Conservation (phyloP, 2,113 vertebrate genomes). For the Chloebia gouldiae region DNA sequence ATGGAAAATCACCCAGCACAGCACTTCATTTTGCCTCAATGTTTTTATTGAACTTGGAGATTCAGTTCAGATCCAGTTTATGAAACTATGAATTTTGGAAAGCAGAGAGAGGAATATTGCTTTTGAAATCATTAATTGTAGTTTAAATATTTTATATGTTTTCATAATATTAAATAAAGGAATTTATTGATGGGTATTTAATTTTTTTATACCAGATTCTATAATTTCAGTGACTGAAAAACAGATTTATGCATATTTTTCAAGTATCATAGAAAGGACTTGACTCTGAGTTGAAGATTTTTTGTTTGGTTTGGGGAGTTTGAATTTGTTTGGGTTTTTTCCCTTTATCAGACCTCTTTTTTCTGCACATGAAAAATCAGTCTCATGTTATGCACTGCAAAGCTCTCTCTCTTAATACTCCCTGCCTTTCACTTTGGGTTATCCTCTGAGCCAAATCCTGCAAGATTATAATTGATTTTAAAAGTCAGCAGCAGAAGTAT, state of each 20-base stretch:
- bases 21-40: neutral
- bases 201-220: neutral
- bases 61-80: neutral
- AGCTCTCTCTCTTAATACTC: neutral
- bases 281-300: neutral
- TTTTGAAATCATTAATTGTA: neutral
- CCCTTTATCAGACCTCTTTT: neutral
- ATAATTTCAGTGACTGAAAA: neutral
- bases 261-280: neutral
- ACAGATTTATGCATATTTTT: neutral
- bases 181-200: neutral
- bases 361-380: constrained; percentile 13
- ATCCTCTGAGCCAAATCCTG: constrained; percentile 39
- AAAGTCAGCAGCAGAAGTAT: constrained; percentile 32
- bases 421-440: constrained; percentile 32
- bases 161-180: neutral
- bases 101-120: neutral
- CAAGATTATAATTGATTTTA: constrained; percentile 57
- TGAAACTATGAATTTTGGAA: neutral
- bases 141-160: neutral
- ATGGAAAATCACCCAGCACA: neutral
- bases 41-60: neutral
- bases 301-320: neutral
- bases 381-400: neutral
- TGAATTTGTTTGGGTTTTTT: neutral